Conservation (phyloP, 2,888 invertebrate species). For the Lithophane semibrunnea region DNA sequence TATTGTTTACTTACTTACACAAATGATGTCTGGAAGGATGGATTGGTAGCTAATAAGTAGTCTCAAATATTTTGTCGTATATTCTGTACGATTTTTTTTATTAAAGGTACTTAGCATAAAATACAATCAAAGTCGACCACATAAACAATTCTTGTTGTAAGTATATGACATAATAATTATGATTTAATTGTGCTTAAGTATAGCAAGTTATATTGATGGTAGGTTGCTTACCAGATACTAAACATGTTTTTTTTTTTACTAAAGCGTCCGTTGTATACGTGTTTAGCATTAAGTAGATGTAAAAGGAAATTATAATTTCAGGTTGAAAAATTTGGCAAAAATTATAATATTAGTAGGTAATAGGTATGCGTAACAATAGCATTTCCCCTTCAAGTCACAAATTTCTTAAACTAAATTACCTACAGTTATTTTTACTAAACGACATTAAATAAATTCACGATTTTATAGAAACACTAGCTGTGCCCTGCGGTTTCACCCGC, state of each 20-base stretch:
- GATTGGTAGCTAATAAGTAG: not conserved
- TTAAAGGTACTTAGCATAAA: not conserved
- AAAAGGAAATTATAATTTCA: not conserved
- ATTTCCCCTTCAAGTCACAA: not conserved
- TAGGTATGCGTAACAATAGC: not conserved
- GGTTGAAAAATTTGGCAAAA: too few species aligned
- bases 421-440: not conserved
- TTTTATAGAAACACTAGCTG: not conserved
- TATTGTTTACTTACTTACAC: conserved; percentile 1
- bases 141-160: not conserved
- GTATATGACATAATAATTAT: conserved; percentile 5
- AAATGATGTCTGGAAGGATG: not conserved
- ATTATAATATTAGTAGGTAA: not conserved
- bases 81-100: conserved; percentile 18
- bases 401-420: not conserved
- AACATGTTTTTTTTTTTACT: not conserved
- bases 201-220: conserved; percentile 7
- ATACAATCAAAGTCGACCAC: not conserved
- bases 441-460: conserved; percentile 20
- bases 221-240: not conserved
- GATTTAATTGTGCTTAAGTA: conserved; percentile 30
- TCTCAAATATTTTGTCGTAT: not conserved
- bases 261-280: not conserved
- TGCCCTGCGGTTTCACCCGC: too few species aligned
- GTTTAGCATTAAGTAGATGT: not conserved